These are phyloP conservation scores for Probosciger aterrimus DNA, from an alignment of 2,113 vertebrate species.

Conservation along the genomic window DNA sequence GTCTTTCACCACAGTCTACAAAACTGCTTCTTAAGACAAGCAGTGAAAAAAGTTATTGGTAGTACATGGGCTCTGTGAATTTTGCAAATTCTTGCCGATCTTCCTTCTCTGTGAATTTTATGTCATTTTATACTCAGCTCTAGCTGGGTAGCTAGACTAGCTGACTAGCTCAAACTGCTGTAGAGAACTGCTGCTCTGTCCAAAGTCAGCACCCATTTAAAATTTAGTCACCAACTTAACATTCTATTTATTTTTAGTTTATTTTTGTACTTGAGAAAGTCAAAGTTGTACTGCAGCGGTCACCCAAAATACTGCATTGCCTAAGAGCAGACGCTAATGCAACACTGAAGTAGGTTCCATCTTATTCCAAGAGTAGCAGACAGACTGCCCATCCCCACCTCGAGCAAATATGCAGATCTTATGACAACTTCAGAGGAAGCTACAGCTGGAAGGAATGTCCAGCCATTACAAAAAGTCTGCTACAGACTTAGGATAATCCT, in stretches of 20 bases:
- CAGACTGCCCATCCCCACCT: no score
- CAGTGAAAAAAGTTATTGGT: not conserved
- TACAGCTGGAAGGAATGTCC: not conserved
- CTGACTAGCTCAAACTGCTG: not conserved
- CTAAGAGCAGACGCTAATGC: not conserved
- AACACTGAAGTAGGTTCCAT: not conserved
- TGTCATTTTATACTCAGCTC: not conserved
- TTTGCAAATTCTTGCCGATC: not conserved
- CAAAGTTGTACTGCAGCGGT: fast-evolving
- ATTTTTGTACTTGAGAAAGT: not conserved
- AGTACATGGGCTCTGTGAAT: not conserved
- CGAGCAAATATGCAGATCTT: not conserved
- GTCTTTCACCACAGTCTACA: not conserved
- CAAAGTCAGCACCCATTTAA: not conserved
- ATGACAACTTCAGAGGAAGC: not conserved
- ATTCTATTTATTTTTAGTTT: not conserved
- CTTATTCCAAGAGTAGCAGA: not conserved
- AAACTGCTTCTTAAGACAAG: not conserved
- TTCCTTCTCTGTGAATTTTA: not conserved
- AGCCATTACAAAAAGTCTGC: not conserved
- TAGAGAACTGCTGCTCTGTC: not conserved
- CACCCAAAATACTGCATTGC: not conserved
- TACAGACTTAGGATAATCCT: not conserved
- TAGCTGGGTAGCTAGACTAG: not conserved
- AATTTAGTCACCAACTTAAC: not conserved